A percentile compares a stretch with the other conserved stretches of the same genome.
These are phyloP conservation scores for Campoletis sonorensis DNA, from an alignment of 1,140 invertebrate species.

Conservation along the genomic window DNA sequence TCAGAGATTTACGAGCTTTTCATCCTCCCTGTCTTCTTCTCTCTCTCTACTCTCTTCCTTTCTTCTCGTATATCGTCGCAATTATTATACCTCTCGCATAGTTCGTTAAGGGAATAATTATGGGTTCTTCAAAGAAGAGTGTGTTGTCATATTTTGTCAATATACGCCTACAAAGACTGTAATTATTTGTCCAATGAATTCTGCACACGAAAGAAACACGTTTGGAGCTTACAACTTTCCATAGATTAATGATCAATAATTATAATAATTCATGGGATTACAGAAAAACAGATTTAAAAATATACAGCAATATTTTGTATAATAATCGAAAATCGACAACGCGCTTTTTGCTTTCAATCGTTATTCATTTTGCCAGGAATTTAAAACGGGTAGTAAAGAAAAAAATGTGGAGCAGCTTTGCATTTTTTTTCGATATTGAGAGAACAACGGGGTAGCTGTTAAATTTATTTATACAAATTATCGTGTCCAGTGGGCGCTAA, in stretches of 20 bases:
- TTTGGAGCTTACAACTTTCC: too few species aligned
- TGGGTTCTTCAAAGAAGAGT: background rate
- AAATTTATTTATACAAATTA: background rate
- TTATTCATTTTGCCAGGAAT: background rate
- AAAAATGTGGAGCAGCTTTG: too few species aligned
- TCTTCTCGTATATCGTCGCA: constrained; percentile 10
- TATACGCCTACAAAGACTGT: background rate
- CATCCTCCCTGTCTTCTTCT: background rate
- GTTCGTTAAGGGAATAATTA: constrained; percentile 41
- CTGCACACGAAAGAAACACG: too few species aligned
- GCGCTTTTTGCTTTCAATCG: too few species aligned
- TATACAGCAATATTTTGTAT: too few species aligned
- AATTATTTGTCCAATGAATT: background rate
- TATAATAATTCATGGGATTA: too few species aligned
- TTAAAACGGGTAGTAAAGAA: too few species aligned
- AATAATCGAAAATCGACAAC: too few species aligned
- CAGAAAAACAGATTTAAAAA: too few species aligned
- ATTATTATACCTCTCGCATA: constrained; percentile 43
- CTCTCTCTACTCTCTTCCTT: background rate
- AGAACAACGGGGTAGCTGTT: background rate
- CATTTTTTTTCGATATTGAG: background rate
- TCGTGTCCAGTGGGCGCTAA: background rate
- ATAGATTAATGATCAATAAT: too few species aligned
- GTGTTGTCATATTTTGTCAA: constrained; percentile 27
- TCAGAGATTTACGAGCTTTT: constrained; percentile 40